Evolutionary conservation across 2,113 vertebrate species (phyloP).

Genomic region (Cyanocitta stelleri): DNA sequence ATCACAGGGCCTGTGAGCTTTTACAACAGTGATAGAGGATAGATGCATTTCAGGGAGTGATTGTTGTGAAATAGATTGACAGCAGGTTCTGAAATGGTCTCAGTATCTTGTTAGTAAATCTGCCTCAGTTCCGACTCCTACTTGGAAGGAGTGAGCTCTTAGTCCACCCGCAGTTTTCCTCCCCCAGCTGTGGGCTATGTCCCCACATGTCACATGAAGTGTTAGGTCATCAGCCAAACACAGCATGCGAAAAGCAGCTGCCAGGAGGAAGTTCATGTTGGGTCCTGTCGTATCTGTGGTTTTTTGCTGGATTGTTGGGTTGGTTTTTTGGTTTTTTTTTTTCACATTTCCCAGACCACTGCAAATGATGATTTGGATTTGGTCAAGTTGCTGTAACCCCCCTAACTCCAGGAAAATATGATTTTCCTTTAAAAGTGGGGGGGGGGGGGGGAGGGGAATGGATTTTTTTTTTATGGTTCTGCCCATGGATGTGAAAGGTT

Average conservation of each 20-base stretch:
- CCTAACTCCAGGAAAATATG: background rate
- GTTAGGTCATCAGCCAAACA: conserved; percentile 36
- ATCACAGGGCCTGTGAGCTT: background rate
- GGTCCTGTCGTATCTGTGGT: background rate
- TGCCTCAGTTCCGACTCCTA: background rate
- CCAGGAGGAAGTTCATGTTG: conserved; percentile 23
- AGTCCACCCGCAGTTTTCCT: background rate
- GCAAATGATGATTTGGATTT: background rate
- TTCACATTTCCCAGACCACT: background rate
- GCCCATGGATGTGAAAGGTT: background rate
- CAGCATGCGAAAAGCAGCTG: conserved; percentile 21
- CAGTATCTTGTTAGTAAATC: background rate
- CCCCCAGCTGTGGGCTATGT: conserved; percentile 32
- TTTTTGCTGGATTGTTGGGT: background rate
- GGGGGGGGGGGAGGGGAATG: accelerated
- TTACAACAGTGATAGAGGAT: background rate
- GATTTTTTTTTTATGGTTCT: background rate
- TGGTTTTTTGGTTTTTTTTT: background rate
- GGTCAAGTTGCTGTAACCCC: background rate
- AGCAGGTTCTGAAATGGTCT: background rate
- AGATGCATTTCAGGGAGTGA: background rate
- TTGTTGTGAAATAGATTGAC: background rate
- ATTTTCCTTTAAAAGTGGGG: background rate
- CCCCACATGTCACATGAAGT: conserved; percentile 37
- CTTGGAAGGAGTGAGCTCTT: background rate